These are phyloP conservation scores for Chrysemys picta DNA, from an alignment of 2,113 vertebrate genomes.

Conservation along the genomic window DNA sequence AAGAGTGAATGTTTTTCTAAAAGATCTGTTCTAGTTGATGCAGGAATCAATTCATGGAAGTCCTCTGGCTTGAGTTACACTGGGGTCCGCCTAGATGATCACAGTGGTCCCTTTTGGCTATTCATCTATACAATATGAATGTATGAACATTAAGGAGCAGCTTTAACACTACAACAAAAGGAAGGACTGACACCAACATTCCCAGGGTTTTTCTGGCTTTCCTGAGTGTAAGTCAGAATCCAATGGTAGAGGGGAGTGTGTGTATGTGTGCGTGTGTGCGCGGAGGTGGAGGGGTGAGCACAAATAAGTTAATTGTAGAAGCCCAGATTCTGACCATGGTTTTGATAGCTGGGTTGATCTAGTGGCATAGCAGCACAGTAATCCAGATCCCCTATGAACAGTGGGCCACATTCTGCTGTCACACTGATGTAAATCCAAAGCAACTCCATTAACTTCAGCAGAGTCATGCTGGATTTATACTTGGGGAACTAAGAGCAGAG, in stretches of 20 bases:
- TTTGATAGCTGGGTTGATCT: background rate
- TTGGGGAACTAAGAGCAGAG: background rate
- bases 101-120: background rate
- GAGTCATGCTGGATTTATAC: background rate
- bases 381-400: background rate
- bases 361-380: background rate
- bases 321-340: background rate
- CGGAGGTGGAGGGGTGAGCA: background rate
- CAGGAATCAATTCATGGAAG: background rate
- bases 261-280: background rate
- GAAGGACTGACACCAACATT: background rate
- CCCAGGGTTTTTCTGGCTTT: background rate
- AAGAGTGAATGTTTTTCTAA: background rate
- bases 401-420: background rate
- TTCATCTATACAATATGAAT: background rate
- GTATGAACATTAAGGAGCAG: rapidly evolving
- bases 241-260: background rate
- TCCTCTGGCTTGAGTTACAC: background rate
- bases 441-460: background rate
- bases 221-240: background rate
- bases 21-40: rapidly evolving
- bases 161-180: background rate
- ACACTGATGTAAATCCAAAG: background rate
- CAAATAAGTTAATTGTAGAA: background rate
- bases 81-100: background rate